Conservation (phyloP, 2,113 vertebrate species). For the Pteropus alecto region DNA sequence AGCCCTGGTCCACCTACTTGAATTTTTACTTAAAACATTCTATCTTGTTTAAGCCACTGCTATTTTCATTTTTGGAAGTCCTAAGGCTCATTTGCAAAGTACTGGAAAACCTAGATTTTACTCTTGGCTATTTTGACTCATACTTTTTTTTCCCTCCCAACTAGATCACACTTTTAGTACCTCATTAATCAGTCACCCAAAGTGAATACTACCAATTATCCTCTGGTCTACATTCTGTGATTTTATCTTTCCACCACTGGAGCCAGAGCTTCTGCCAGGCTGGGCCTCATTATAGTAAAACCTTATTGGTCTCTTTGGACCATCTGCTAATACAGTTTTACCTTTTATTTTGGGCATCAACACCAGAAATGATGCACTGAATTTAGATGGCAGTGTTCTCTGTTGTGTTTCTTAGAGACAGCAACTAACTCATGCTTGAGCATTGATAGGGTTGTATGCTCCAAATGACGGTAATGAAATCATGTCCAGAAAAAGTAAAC, state of each 20-base stretch:
- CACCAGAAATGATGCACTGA: not conserved
- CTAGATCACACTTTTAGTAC: not conserved
- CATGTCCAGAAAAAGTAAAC: not conserved
- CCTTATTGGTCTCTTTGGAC: not conserved
- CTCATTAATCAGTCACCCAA: not conserved
- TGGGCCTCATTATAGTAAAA: not conserved
- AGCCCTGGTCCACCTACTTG: not conserved
- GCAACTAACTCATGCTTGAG: not conserved
- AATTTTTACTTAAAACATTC: not conserved
- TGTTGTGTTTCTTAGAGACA: not conserved
- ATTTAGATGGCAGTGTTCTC: not conserved
- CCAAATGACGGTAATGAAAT: not conserved
- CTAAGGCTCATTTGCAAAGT: not conserved
- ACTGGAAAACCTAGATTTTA: not conserved
- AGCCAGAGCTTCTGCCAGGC: not conserved
- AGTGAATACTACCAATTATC: not conserved
- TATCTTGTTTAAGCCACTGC: not conserved
- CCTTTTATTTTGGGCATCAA: not conserved
- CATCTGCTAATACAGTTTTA: not conserved
- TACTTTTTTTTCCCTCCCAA: accelerated
- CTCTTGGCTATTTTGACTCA: not conserved
- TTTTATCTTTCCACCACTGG: not conserved
- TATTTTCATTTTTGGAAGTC: not conserved
- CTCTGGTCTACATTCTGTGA: not conserved
- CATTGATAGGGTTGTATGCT: not conserved